phyloP scores from a whole-genome alignment of 2,888 invertebrate species.

The Coelogynopora nodosa region DNA sequence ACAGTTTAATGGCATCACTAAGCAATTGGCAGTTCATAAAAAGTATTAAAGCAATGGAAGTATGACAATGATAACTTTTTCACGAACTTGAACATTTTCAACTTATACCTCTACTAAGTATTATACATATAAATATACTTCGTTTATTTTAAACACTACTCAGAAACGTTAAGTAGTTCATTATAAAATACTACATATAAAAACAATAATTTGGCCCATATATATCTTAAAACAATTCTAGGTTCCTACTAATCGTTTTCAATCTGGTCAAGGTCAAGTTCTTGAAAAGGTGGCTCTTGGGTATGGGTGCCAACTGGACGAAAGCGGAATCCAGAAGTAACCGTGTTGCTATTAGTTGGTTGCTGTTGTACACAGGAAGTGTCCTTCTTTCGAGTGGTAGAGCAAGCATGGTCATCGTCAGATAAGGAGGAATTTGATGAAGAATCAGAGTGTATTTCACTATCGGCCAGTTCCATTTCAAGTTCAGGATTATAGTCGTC shows the following conservation, averaged over 20 bases:
- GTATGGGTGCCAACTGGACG: neutral
- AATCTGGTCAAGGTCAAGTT: neutral
- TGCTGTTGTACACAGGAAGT: neutral
- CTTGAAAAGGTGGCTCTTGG: neutral
- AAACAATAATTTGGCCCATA: too few relatives aligned
- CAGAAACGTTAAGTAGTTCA: too few relatives aligned
- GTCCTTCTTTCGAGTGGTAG: neutral
- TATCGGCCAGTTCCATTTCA: neutral
- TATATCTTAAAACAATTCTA: too few relatives aligned
- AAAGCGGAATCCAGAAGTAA: neutral
- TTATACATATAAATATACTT: too few relatives aligned
- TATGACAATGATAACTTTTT: too few relatives aligned
- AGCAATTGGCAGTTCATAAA: too few relatives aligned
- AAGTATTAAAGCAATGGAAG: too few relatives aligned
- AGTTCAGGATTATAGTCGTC: neutral
- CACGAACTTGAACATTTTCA: too few relatives aligned
- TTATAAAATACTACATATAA: too few relatives aligned
- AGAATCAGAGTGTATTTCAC: neutral
- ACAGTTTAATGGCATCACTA: too few relatives aligned
- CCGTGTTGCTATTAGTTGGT: neutral
- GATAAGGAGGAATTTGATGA: neutral
- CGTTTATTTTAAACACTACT: too few relatives aligned
- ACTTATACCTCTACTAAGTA: too few relatives aligned
- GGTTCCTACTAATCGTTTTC: constrained; percentile 20
- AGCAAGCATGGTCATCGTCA: neutral